Evolutionary conservation across 1,140 invertebrate species (phyloP).

Genomic region (Uloborus diversus): DNA sequence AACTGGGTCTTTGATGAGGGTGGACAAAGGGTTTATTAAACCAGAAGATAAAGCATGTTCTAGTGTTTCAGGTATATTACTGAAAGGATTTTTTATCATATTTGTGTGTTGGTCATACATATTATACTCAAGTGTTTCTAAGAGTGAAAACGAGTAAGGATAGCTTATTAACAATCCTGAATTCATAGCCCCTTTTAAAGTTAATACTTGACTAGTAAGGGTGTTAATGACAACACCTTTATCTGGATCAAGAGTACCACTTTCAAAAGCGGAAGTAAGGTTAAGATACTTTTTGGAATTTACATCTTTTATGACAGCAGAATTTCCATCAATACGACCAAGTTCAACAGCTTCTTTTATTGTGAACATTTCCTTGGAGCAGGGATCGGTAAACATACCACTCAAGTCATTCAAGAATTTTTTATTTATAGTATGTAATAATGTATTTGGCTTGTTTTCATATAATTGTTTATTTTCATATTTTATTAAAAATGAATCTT

Average conservation of each 20-base stretch:
- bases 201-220: conserved; percentile 79
- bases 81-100: conserved; percentile 76
- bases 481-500: conserved; percentile 74
- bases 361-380: conserved; percentile 78
- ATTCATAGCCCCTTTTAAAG: conserved; percentile 80
- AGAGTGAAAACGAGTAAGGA: conserved; percentile 68
- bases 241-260: conserved; percentile 81
- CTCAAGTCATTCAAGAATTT: conserved; percentile 79
- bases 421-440: conserved; percentile 78
- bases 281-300: conserved; percentile 78
- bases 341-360: conserved; percentile 85
- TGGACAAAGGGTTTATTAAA: conserved; percentile 77
- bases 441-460: conserved; percentile 70
- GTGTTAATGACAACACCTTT: conserved; percentile 88
- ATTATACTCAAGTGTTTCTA: conserved; percentile 65
- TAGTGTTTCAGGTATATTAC: conserved; percentile 75
- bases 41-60: conserved; percentile 79
- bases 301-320: conserved; percentile 81
- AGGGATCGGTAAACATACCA: conserved; percentile 82
- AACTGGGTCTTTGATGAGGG: conserved; percentile 74
- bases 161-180: conserved; percentile 85
- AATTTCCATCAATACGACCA: conserved; percentile 80
- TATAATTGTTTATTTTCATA: conserved; percentile 81
- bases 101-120: conserved; percentile 75
- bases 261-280: conserved; percentile 80